Base-by-base conservation (phyloP, 2,888 invertebrate genomes). In the Coecobrya sp. region DNA sequence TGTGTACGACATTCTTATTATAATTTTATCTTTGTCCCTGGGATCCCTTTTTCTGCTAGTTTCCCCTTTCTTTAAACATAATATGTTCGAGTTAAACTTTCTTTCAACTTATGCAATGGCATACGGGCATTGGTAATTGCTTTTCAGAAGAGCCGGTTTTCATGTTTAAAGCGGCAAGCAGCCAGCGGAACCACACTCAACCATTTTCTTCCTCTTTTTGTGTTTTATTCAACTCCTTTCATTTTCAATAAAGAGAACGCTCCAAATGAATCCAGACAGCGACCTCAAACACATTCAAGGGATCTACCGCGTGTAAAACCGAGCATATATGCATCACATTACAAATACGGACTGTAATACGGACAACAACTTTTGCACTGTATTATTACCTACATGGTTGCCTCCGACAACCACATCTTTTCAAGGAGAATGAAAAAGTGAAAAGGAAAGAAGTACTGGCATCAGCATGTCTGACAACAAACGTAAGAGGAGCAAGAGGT, bases 1-100 rank as follows among this genome's bases (percentile, higher is more conserved):
- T 52, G n/a, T 88, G 65, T 88, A 81, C 65, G 88, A 88, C 88
- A 88, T 88, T 68, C 88, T 81, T 88, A 81, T 86, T 86, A 73
- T 73, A 86, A 70, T 68, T 68, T 68, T 27, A 86, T 86, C 45
- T 55, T 73, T 73, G 52, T 86, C 73, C 59, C 86, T 73, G 55
- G 70, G 70, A 36, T 86, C 19, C 86, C 45, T 42, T 82, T 36
- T 36, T 70, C 22, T 59, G 52, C 86, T 49, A 45, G 65, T 30
- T 45, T 30, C 52, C 52, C 22, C 22, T 36, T 52, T 36, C n/a
- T 52, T 55, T 59, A 5, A 36, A n/a, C 25, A 49, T 52, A 27
- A 62, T 45, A 79, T 70, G 55, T 36, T 70, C 4, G 36, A 86
- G 68, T 25, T 30, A 68, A 73, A 86, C 73, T 42, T 86, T 70